Evolutionary conservation across 2,888 invertebrate species (phyloP), one percentile per base, ranked within the genome.

Genomic region (Galerucella nymphaeae): DNA sequence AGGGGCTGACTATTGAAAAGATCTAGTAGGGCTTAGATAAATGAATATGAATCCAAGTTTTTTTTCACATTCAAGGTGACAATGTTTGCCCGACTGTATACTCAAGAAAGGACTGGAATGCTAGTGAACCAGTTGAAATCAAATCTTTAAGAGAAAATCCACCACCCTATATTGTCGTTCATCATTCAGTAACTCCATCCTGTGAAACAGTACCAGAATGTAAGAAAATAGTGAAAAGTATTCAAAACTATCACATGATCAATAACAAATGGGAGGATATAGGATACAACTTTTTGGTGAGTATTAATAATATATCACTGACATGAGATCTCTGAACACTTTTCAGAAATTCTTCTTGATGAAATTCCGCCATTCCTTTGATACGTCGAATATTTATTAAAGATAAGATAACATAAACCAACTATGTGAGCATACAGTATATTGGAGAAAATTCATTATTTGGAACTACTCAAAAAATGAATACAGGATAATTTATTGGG

Each of bases 81-180:
- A 45, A 41, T 38, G 8, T 8, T 23, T 78, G 77, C 30, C 84
- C 84, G 2, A 81, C 75, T 8, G 85, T 87, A 61, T 83, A 88
- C 64, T 77, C 80, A 1, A 82, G 88, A 76, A 55, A 77, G 9
- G 79, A 84, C 78, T 89, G 88, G 88, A 86, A 85, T 41, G 88
- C 88, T 14, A 5, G 75, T 13, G 75, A 85, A 2, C 79, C 85
- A 3, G 80, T 73, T 63, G 9, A 73, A 10, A 16, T 71, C 1
- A 68, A 76, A 66, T 78, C 84, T 1, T 68, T 78, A 45, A 11
- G 14, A 9, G 70, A 77, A 42, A 79, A 83, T 76, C 87, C 88
- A 2, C 83, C 87, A 14, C 85, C 84, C 2, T 82, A 81, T 66
- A 83, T 85, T 13, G 77, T 89, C 4, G 83, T 89, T 69, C 88